Percentiles rank a stretch among this genome's conserved stretches.
Evolutionary conservation across 2,797 vertebrate genomes (phyloP).

Genomic region (Myripristis murdjan): DNA sequence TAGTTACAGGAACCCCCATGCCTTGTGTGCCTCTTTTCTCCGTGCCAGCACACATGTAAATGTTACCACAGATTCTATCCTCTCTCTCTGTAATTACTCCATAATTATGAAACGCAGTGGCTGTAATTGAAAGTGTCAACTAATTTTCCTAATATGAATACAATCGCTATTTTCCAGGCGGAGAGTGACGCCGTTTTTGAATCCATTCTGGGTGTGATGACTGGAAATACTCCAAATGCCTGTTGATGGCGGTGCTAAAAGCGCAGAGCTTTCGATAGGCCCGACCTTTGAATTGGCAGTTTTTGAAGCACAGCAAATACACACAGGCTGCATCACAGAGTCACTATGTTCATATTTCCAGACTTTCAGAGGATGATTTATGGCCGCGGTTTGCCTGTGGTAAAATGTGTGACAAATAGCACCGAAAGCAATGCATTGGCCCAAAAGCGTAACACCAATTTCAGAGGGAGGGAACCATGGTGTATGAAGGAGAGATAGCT

Average conservation of each 20-base stretch:
- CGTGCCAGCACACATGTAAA: constrained; percentile 27
- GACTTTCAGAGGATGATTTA: constrained; percentile 64
- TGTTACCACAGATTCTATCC: constrained; percentile 18
- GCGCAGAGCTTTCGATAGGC: constrained; percentile 3
- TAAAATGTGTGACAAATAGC: constrained; percentile 49
- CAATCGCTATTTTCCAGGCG: constrained; percentile 9
- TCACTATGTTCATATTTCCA: constrained; percentile 28
- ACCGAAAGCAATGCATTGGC: constrained; percentile 35
- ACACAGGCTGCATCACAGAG: constrained; percentile 9
- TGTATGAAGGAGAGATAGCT: constrained; percentile 42
- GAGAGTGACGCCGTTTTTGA: constrained; percentile 32
- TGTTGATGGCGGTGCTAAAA: constrained; percentile 9
- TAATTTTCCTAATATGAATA: constrained; percentile 30
- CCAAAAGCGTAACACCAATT: constrained; percentile 12
- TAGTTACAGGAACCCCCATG: too few relatives aligned
- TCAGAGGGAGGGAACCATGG: background rate
- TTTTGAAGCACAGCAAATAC: constrained; percentile 35
- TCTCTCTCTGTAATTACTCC: constrained; percentile 49
- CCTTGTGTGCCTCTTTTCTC: background rate
- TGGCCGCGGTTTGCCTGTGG: constrained; percentile 17
- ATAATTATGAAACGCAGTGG: constrained; percentile 48
- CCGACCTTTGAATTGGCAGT: constrained; percentile 51
- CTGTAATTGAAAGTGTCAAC: constrained; percentile 60
- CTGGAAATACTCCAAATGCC: constrained; percentile 28
- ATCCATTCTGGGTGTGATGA: constrained; percentile 5